phyloP scores from a whole-genome alignment of 2,797 vertebrate species.

The Phrynocephalus forsythii region DNA sequence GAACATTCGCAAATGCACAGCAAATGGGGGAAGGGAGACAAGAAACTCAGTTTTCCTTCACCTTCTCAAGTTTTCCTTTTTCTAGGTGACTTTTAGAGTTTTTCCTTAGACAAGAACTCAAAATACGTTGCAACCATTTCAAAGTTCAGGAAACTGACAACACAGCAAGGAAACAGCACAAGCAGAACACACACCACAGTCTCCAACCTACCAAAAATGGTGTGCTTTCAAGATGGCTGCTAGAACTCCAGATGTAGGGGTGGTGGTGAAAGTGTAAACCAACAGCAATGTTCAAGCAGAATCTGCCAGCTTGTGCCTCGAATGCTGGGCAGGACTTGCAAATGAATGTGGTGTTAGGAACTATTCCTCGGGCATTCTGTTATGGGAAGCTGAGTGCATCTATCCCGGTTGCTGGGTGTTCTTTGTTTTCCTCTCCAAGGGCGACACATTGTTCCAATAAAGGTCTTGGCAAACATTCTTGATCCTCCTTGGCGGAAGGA shows the following conservation, averaged over 20 bases:
- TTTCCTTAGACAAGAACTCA: neutral
- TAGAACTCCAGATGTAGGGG: neutral
- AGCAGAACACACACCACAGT: neutral
- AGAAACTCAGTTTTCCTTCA: neutral
- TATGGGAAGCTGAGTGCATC: neutral
- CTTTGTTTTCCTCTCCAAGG: neutral
- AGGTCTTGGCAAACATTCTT: constrained; percentile 11
- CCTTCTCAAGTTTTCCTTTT: neutral
- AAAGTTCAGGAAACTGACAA: neutral
- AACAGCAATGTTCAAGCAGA: accelerated
- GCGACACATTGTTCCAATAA: neutral
- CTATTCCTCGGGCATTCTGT: neutral
- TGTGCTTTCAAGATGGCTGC: neutral
- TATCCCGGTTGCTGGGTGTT: constrained; percentile 3
- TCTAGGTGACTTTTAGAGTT: neutral
- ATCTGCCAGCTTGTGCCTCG: neutral
- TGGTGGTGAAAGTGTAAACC: neutral
- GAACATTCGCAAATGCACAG: neutral
- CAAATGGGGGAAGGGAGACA: neutral
- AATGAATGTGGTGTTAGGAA: neutral
- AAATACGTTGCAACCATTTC: neutral
- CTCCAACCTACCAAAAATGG: neutral
- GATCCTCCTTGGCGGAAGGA: neutral
- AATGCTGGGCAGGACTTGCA: neutral
- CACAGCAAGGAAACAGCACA: neutral